phyloP scores from a whole-genome alignment of 2,888 invertebrate species.

The Sesamia inferens region DNA sequence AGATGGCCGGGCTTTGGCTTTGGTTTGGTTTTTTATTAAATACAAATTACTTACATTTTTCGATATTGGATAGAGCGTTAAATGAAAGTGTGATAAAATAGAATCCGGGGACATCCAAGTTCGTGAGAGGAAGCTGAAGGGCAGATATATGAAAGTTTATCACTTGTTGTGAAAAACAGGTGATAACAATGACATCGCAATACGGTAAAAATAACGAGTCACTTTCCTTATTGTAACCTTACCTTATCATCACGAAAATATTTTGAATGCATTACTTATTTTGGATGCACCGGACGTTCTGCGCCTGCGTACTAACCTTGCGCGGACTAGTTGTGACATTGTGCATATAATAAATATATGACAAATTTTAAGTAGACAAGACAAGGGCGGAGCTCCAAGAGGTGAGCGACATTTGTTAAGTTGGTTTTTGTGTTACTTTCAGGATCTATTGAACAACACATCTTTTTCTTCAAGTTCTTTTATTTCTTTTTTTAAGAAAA shows the following conservation, averaged over 20 bases:
- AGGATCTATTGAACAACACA: not conserved
- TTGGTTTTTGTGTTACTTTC: not conserved
- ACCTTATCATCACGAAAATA: conserved; percentile 48
- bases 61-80: not conserved
- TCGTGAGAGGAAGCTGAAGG: conserved; percentile 1
- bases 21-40: not conserved
- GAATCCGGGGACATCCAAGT: not conserved
- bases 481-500: too few relatives aligned
- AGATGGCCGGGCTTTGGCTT: too few relatives aligned
- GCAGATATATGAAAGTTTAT: conserved; percentile 18
- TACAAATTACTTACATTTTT: not conserved
- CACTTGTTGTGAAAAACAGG: not conserved
- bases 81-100: not conserved
- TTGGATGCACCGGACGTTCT: not conserved
- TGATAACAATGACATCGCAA: conserved; percentile 3
- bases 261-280: conserved; percentile 15
- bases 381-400: not conserved
- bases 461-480: not conserved
- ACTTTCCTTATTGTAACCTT: conserved; percentile 42
- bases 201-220: conserved; percentile 1
- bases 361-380: not conserved
- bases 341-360: conserved; percentile 13
- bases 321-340: conserved; percentile 41
- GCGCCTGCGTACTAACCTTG: conserved; percentile 35
- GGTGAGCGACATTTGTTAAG: too few relatives aligned